Evolutionary conservation across 2,797 vertebrate species (phyloP).

Genomic region (Hypotaenidia okinawae): DNA sequence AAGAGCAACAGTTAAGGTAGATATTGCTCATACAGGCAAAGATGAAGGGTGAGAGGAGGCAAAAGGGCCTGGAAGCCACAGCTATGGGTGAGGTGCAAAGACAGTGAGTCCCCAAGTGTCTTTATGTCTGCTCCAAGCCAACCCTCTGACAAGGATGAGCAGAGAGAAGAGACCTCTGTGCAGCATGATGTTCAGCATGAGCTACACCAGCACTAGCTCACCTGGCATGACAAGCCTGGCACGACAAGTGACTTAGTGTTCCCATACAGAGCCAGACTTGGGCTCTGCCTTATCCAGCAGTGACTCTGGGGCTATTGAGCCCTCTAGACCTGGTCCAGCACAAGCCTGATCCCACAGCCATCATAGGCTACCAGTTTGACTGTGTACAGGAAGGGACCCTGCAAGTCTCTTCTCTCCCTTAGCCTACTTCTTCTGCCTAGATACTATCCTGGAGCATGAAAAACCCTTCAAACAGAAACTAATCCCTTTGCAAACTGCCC

Average conservation of each 20-base stretch:
- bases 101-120: accelerated
- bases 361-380: neutral
- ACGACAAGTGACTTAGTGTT: accelerated
- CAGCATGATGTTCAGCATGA: neutral
- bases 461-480: conserved; percentile 53
- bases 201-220: neutral
- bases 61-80: neutral
- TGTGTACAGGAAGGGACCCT: neutral
- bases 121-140: neutral
- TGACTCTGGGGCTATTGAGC: neutral
- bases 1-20: neutral
- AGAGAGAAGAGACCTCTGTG: neutral
- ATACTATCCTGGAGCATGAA: neutral
- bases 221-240: neutral
- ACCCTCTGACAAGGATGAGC: accelerated
- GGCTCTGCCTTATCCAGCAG: neutral
- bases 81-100: neutral
- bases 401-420: neutral
- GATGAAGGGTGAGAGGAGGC: neutral
- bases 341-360: neutral
- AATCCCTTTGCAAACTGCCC: conserved; percentile 51
- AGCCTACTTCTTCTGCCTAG: neutral
- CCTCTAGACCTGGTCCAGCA: neutral
- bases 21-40: neutral
- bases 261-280: neutral